phyloP scores from a whole-genome alignment of 2,113 vertebrate genomes.

The Hippocampus zosterae region DNA sequence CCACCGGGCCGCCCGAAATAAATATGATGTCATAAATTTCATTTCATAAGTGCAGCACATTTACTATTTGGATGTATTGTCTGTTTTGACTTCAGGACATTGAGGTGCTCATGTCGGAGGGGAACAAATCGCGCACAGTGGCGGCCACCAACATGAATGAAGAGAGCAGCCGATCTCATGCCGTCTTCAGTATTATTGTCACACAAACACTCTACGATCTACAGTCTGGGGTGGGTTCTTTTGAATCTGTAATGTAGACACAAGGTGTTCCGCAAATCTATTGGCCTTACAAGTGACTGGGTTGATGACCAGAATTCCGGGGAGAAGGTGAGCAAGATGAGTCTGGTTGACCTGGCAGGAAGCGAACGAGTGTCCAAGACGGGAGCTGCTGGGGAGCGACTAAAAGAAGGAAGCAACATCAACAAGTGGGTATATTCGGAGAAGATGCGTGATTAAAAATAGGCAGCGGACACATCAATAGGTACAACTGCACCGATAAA shows the following conservation, averaged over 20 bases:
- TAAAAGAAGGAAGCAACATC: conserved; percentile 98
- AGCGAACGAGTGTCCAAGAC: conserved; percentile 96
- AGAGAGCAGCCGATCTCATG: conserved; percentile 69
- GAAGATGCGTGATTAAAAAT: background rate
- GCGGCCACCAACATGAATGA: conserved; percentile 97
- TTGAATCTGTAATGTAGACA: background rate
- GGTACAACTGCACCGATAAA: too few relatives aligned
- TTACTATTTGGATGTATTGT: background rate
- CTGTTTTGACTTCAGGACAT: conserved; percentile 73
- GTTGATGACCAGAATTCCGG: conserved; percentile 70
- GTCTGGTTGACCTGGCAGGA: conserved; percentile 94
- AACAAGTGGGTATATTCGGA: conserved; percentile 79
- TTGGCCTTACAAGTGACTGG: background rate
- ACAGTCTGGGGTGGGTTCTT: conserved; percentile 59
- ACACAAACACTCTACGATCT: conserved; percentile 68
- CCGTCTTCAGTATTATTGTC: conserved; percentile 69
- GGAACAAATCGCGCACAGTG: conserved; percentile 91
- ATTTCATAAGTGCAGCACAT: too few relatives aligned
- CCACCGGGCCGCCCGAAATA: too few relatives aligned
- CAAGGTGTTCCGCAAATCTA: background rate
- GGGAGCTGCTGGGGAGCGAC: conserved; percentile 91
- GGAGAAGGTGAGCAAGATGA: conserved; percentile 97
- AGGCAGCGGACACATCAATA: background rate
- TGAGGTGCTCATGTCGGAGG: conserved; percentile 79
- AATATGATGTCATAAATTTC: too few relatives aligned